Evolutionary conservation across 2,113 vertebrate species (phyloP).

Genomic region (Rutilus rutilus): DNA sequence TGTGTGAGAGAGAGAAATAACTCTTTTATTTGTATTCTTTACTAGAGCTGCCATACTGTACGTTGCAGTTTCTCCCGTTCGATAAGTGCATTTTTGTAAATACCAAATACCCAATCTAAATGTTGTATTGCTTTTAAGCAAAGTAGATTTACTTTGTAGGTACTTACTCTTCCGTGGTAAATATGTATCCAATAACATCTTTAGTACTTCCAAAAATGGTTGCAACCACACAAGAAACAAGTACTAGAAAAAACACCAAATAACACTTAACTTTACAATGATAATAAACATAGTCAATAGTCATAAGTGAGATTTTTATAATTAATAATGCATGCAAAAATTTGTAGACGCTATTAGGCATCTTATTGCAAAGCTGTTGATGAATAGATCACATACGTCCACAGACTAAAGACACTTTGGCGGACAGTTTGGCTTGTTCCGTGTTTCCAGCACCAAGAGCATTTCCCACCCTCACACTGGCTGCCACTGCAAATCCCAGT

Average conservation of each 20-base stretch:
- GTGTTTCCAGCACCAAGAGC: constrained; percentile 82
- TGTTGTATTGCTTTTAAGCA: not conserved
- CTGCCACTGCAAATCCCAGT: constrained; percentile 80
- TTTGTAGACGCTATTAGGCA: not conserved
- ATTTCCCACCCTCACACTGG: constrained; percentile 82
- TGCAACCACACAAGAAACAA: constrained; percentile 72
- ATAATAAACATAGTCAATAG: not conserved
- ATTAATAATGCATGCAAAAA: not conserved
- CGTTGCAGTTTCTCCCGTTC: not conserved
- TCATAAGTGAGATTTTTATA: not conserved
- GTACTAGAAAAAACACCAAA: constrained; percentile 65
- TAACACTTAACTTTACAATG: not conserved
- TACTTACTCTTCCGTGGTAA: constrained; percentile 83
- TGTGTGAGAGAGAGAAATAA: constrained; percentile 24
- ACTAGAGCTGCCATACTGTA: not conserved
- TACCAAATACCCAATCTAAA: not conserved
- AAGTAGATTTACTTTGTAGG: not conserved
- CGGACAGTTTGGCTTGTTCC: constrained; percentile 77
- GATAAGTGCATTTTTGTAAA: not conserved
- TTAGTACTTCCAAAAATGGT: constrained; percentile 68
- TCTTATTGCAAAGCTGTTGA: not conserved
- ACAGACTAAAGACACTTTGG: constrained; percentile 75
- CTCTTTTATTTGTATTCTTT: not conserved
- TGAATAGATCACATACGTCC: constrained; percentile 68
- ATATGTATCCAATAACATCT: constrained; percentile 81